Percentiles rank a stretch among this genome's conserved stretches.
phyloP scores from a whole-genome alignment of 2,113 vertebrate genomes.

The Ondatra zibethicus region DNA sequence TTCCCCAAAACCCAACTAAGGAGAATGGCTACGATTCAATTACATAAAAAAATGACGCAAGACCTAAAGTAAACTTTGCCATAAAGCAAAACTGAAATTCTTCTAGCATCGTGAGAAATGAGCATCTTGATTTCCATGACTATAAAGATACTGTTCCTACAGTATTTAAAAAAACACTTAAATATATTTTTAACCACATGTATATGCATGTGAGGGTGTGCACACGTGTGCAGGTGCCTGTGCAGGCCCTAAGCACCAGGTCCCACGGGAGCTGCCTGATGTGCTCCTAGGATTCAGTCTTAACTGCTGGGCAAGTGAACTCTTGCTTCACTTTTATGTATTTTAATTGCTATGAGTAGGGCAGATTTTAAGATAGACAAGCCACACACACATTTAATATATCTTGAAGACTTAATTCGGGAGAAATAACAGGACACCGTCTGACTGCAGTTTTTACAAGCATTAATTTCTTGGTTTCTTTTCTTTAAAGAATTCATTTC shows the following conservation, averaged over 20 bases:
- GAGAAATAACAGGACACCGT: background rate
- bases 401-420: background rate
- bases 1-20: slow-evolving; percentile 8
- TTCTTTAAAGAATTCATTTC: slow-evolving; percentile 30
- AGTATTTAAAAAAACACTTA: background rate
- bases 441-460: background rate
- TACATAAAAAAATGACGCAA: background rate
- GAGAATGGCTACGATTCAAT: background rate
- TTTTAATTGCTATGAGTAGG: background rate
- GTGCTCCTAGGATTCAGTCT: background rate
- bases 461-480: background rate
- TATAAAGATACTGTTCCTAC: background rate
- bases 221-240: too few species aligned
- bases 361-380: background rate
- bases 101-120: background rate
- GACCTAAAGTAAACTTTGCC: background rate
- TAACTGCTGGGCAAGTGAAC: background rate
- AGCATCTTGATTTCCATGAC: background rate
- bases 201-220: background rate
- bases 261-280: background rate
- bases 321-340: background rate
- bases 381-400: background rate
- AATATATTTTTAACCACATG: background rate
- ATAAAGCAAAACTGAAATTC: slow-evolving; percentile 24
- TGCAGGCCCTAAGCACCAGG: too few species aligned